Percentiles rank a stretch among this genome's conserved stretches.
These are phyloP conservation scores for Tolypeutes matacus DNA, from an alignment of 2,797 vertebrate genomes.

Conservation along the genomic window DNA sequence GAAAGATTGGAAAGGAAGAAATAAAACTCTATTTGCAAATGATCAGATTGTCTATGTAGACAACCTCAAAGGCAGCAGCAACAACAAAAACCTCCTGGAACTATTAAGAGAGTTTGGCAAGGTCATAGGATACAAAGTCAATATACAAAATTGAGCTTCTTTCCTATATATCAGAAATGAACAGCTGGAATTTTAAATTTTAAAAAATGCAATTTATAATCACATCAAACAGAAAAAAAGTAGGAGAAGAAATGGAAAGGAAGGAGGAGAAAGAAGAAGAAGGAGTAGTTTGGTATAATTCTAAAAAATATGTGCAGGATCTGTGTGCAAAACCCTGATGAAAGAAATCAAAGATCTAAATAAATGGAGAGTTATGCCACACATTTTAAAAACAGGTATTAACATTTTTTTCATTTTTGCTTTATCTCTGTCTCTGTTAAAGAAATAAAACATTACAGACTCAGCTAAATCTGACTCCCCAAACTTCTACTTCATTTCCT, in stretches of 20 bases:
- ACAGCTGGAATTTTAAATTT: neutral
- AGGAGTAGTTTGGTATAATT: neutral
- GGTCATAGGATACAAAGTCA: neutral
- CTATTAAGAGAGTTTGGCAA: neutral
- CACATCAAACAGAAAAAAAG: neutral
- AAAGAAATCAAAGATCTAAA: conserved; percentile 3
- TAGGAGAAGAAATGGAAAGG: too few relatives aligned
- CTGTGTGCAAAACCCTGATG: neutral
- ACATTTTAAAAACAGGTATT: neutral
- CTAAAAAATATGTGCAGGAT: neutral
- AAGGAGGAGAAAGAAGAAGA: too few relatives aligned
- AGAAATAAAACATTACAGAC: neutral
- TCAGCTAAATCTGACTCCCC: neutral
- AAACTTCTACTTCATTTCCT: neutral
- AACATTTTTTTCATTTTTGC: conserved; percentile 28
- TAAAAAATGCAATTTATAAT: neutral
- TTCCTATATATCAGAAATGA: neutral
- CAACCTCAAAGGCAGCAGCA: neutral
- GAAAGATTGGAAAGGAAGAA: neutral
- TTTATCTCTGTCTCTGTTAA: neutral
- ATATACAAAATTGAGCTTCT: neutral
- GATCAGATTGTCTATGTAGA: neutral
- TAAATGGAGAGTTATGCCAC: neutral
- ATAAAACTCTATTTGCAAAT: conserved; percentile 7
- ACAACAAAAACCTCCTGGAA: neutral